Base-by-base conservation (phyloP, 2,888 invertebrate genomes). In the Drosophila sordidula region DNA sequence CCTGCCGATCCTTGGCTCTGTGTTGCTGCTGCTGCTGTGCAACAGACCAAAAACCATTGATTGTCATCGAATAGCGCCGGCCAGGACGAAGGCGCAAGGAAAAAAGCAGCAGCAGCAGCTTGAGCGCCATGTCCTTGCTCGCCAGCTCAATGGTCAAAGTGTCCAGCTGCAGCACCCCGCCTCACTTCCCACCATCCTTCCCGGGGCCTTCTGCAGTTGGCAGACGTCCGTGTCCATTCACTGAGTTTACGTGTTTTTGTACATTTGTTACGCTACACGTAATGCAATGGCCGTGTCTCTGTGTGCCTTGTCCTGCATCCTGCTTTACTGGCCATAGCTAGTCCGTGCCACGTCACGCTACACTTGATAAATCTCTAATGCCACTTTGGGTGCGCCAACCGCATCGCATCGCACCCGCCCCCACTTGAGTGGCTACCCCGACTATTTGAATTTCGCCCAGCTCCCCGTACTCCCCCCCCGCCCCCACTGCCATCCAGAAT, bases 21-120 rank as follows among this genome's bases (percentile, higher is more conserved):
- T 18, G 18, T 18, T 18, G 14, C 18, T 56, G 55, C 18, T 56
- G 55, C 18, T 18, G 18, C 18, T 86, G 83, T 90, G 87, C 90
- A 90, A 73, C 90, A 90, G 90, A 90, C 90, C 90, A 90, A 91
- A 90, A 90, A 89, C 91, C 91, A 90, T 90, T 90, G 91, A 90
- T 90, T 90, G 91, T 90, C 90, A 90, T 90, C 91, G 90, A 90
- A 90, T 81, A 71, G 71, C 72, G 55, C 61, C 61, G 58, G 57
- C 36, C 34, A 59, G 72, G 47, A 52, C 36, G 70, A 64, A 74
- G 62, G 80, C 67, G 59, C 61, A 78, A 56, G 69, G 29, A 70
- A 76, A 75, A 77, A 76, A 80, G n/a, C n/a, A n/a, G n/a, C n/a
- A n/a, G n/a, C 18, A 18, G 75, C 78, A 68, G 81, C 81, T 78